phyloP scores from a whole-genome alignment of 1,140 invertebrate genomes.

The Anoplolepis gracilipes region DNA sequence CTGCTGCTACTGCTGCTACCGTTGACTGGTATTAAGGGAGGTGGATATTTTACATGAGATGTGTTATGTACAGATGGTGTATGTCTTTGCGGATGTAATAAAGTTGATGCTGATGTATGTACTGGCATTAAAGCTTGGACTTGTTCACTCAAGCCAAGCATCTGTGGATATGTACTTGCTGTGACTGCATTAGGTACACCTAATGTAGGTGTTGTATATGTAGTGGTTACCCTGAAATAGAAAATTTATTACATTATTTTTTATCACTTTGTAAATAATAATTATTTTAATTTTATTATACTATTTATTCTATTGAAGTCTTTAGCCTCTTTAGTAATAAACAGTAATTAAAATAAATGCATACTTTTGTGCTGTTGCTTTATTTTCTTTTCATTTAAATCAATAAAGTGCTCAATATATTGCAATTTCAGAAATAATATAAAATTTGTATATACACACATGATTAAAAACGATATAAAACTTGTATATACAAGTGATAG shows the following conservation, averaged over 20 bases:
- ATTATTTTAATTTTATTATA: not conserved
- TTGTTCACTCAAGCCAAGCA: constrained; percentile 84
- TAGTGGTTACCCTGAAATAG: constrained; percentile 84
- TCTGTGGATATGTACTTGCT: constrained; percentile 83
- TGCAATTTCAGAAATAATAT: constrained; percentile 12
- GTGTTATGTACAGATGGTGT: constrained; percentile 82
- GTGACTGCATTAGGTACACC: constrained; percentile 83
- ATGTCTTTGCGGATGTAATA: constrained; percentile 83
- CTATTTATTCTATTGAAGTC: constrained; percentile 18
- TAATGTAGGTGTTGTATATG: constrained; percentile 83
- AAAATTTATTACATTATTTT: constrained; percentile 40
- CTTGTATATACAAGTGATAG: not conserved
- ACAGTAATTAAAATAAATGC: not conserved
- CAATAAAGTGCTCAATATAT: constrained; percentile 16
- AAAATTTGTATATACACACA: not conserved
- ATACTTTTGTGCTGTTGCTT: not conserved
- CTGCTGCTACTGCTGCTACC: constrained; percentile 74
- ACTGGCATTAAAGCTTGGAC: constrained; percentile 84
- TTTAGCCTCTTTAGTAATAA: not conserved
- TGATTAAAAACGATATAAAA: constrained; percentile 18
- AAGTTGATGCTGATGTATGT: constrained; percentile 77
- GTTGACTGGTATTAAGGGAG: constrained; percentile 87
- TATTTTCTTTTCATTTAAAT: not conserved
- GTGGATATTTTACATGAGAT: constrained; percentile 86
- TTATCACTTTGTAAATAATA: not conserved